Percentiles rank a stretch among this genome's conserved stretches.
These are phyloP conservation scores for Myotis lucifugus DNA, from an alignment of 2,113 vertebrate species.

Conservation along the genomic window DNA sequence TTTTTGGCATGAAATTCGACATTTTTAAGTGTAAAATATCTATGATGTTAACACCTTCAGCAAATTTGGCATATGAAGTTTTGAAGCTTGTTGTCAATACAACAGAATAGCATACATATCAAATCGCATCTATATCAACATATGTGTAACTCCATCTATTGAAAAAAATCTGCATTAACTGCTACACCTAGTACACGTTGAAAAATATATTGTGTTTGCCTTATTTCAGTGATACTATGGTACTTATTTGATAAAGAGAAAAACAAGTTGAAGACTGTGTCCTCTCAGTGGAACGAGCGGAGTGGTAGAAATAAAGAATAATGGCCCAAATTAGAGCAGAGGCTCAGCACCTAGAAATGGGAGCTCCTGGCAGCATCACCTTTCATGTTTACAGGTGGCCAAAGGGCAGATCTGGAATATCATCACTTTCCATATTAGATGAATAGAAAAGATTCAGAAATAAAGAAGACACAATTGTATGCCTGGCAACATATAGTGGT, in stretches of 20 bases:
- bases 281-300: background rate
- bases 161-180: no score
- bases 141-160: no score
- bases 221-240: background rate
- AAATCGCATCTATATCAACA: no score
- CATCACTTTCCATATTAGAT: background rate
- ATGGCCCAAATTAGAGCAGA: background rate
- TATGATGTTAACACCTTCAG: no score
- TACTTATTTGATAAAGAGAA: background rate
- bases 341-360: background rate
- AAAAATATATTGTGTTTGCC: background rate
- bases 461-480: background rate
- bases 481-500: background rate
- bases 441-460: background rate
- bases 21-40: no score
- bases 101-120: no score
- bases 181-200: background rate
- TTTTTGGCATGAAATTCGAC: no score
- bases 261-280: background rate
- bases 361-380: background rate
- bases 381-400: background rate
- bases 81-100: no score
- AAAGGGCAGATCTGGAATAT: background rate
- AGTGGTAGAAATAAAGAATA: background rate
- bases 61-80: no score